Base-by-base conservation (phyloP, 2,797 vertebrate genomes). In the Ataeniobius toweri region DNA sequence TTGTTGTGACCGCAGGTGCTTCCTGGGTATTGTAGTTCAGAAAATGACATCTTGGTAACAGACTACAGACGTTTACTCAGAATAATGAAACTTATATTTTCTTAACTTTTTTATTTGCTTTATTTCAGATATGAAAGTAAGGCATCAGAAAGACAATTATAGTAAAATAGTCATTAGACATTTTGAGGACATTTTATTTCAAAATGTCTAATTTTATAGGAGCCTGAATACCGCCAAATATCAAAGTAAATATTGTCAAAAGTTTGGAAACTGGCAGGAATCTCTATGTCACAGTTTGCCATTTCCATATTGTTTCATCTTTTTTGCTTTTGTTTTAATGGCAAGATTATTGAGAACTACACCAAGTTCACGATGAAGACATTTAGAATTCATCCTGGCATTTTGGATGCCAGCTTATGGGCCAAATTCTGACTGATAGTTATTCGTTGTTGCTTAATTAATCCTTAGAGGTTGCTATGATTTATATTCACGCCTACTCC, bases 1-100 rank as follows among this genome's bases (percentile, higher is more conserved):
- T 90, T 92, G 89, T 91, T 92, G 85, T 88, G 80, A 73, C 69
- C 74, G 71, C 79, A 51, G 76, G 79, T 89, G 92, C 82, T 28
- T 91, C 16, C 71, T 92, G 93, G 93, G 93, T 79, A 89, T 1
- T 90, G 93, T 88, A 92, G 93, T 94, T 85, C 78, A 26, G 26
- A 2, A 13, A 41, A 26, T 56, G 53, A 46, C 18, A 18, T 10
- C 9, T n/a, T 1, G 12, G 51, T 6, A n/a, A 55, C 10, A 41
- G 4, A 44, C 65, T 44, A 13, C 3, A 67, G 1, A 28, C 5
- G 16, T 31, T 31, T 18, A 3, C 26, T 61, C 59, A 31, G 28
- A 36, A 3, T 63, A 3, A 36, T 36, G 16, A 3, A 36, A 31
- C 7, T 20, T 8, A 31, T 36, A 20, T 20, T 63, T 63, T 63